Conservation (phyloP, 2,797 vertebrate species). For the Apogon talboti region DNA sequence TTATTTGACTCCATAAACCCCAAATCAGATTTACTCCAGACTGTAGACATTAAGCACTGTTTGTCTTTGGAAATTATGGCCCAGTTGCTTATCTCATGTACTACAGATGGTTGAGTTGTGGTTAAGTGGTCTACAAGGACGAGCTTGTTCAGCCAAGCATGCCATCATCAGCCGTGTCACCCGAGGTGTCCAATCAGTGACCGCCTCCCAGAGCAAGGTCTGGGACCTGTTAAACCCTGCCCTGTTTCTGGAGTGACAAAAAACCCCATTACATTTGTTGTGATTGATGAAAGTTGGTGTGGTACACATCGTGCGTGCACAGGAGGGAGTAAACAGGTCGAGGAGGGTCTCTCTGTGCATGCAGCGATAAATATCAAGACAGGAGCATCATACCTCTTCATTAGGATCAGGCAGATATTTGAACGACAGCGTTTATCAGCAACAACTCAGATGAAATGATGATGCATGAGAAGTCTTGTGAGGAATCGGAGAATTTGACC, state of each 20-base stretch:
- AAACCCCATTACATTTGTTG: constrained; percentile 23
- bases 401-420: constrained; percentile 33
- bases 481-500: constrained; percentile 21
- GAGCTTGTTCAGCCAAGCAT: constrained; percentile 69
- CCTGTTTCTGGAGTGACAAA: constrained; percentile 59
- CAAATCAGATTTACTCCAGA: neutral
- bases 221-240: neutral
- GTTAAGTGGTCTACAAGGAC: constrained; percentile 53
- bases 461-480: constrained; percentile 46
- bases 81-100: neutral
- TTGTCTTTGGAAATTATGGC: neutral
- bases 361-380: constrained; percentile 25
- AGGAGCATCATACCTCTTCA: constrained; percentile 41
- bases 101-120: constrained; percentile 13
- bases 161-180: constrained; percentile 73
- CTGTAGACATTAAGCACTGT: neutral
- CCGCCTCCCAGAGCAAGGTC: constrained; percentile 54
- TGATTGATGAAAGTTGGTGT: constrained; percentile 4
- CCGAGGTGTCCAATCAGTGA: constrained; percentile 77
- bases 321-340: neutral
- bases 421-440: constrained; percentile 16
- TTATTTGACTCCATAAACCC: neutral
- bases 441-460: constrained; percentile 29
- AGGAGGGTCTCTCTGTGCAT: constrained; percentile 22
- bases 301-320: neutral